Base-by-base conservation (phyloP, 2,888 invertebrate species). In the Ditylenchus weischeri region DNA sequence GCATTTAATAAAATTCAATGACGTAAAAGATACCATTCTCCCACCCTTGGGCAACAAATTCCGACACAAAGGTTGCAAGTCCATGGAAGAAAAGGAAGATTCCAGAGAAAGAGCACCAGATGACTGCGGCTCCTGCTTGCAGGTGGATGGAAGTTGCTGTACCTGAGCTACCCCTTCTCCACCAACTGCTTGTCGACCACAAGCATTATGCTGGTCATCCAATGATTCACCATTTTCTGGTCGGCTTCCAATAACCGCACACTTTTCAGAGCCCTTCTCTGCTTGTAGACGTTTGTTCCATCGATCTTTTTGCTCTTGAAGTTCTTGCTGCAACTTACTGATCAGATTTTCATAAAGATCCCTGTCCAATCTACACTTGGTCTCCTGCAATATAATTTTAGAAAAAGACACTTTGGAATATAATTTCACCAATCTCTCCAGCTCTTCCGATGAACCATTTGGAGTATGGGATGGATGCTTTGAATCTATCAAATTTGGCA, bases 41-140 rank as follows among this genome's bases (percentile, higher is more conserved):
- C n/a, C 54, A 21, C 54, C 54, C 23, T n/a, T 21, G 23, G 54
- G n/a, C 54, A 54, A 54, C 13, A 54, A 54, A 54, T 54, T 54
- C 54, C 54, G 54, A 23, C 23, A 54, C 23, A 54, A 29, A 21
- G 54, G 54, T 18, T 54, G 54, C 29, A 29, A 18, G 54, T 54
- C 54, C n/a, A 54, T 18, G 21, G 54, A 54, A 54, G 54, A 54
- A 18, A 54, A 54, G 29, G 54, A 54, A 13, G 54, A 54, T 10
- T 1, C 3, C 54, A 54, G 29, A 11, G 54, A 54, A 29, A 54
- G 54, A 2, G 54, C 23, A 7, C 21, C 54, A 29, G 54, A 54
- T 11, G 54, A 29, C 54, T 21, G 29, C n/a, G 11, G 29, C 10
- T 18, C 54, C n/a, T 54, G 54, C 8, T 43, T 8, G 15, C 13